A percentile compares a stretch with the other conserved stretches of the same genome.
phyloP scores from a whole-genome alignment of 2,113 vertebrate species.

The Laticauda laticaudata region DNA sequence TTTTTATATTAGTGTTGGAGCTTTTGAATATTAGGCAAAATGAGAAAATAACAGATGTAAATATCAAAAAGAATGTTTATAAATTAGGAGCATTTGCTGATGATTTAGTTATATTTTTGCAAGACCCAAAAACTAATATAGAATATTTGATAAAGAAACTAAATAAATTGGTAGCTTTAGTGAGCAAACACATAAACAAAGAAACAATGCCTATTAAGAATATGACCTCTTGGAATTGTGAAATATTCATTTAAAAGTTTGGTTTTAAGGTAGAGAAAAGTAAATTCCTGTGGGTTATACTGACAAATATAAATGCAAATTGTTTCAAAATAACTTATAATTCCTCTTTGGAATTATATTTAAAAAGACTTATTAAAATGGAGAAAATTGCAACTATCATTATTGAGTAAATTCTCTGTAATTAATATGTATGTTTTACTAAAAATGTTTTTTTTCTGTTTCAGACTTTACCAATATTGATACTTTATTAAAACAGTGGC shows the following conservation, averaged over 20 bases:
- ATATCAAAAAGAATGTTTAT: too few species aligned
- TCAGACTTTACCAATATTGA: background rate
- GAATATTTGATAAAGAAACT: too few species aligned
- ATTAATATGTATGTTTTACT: background rate
- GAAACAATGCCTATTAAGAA: background rate
- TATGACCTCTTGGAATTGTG: background rate
- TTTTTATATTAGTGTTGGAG: too few species aligned
- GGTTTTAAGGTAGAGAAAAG: background rate
- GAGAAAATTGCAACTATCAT: background rate
- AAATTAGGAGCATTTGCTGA: too few species aligned
- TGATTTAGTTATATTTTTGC: too few species aligned
- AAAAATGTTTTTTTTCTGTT: background rate
- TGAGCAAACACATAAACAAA: background rate
- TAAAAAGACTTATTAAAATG: background rate
- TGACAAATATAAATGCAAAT: background rate
- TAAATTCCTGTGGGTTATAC: background rate
- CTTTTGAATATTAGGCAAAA: too few species aligned
- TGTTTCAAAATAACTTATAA: background rate
- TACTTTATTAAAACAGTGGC: background rate
- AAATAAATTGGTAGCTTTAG: too few species aligned
- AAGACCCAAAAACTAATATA: background rate
- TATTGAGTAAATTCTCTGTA: background rate
- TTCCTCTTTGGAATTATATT: background rate
- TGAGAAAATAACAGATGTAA: too few species aligned
- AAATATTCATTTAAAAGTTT: background rate